Base-by-base conservation (phyloP, 2,113 vertebrate genomes). In the Mustela lutreola region DNA sequence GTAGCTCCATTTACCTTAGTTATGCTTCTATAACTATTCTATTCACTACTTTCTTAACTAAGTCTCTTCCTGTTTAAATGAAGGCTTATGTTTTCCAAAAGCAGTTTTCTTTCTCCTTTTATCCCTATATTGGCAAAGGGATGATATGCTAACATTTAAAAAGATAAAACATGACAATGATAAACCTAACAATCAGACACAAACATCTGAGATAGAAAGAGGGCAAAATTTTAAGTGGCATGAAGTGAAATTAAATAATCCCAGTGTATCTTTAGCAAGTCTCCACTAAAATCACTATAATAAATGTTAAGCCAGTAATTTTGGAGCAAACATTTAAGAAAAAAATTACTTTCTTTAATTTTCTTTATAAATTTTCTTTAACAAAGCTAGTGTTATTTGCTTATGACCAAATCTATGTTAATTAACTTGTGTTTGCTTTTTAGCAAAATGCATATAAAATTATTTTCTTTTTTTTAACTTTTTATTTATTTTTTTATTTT, bases 21-120 rank as follows among this genome's bases (percentile, higher is more conserved):
- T 88, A 88, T 88, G 31, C 15, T 58, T 70, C 58, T 79, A 36
- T 86, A 89, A 73, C n/a, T 83, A 48, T 82, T 78, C 7, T 70
- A 86, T 78, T 78, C 93, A 89, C 39, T 65, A 18, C 39, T 81
- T 85, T 85, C 53, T 96, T 89, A 85, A 82, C 71, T 81, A 91
- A 96, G 91, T 79, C 26, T 76, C 18, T 76, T 7, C 36, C 63
- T 63, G 31, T 78, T 93, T 96, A 97, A 96, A 81, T 2, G 91
- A 82, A 93, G 28, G 4, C 18, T 91, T 98, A 67, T n/a, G 2
- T n/a, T 92, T 94, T 58, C 22, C 56, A 89, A 79, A 95, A 75
- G 36, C 8, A 62, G 18, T 9, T 63, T 21, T 82, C 24, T 36
- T 78, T 62, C 9, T 56, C 60, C 11, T 67, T 71, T 87, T 0